Conservation (phyloP, 23 tunicate genomes). For the Trididemnum nubilum region DNA sequence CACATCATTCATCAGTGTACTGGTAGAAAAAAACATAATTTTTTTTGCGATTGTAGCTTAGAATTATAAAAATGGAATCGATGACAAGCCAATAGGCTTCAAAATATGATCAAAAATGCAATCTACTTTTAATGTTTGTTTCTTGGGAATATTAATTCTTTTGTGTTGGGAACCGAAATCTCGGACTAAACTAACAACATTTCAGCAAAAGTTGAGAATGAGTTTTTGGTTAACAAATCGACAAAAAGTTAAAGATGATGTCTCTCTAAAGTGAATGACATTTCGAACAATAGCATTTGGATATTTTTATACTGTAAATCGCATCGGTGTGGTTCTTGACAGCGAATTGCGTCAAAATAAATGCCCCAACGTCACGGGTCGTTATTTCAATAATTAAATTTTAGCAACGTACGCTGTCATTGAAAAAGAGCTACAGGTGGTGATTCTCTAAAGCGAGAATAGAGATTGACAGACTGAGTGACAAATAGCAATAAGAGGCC, state of each 20-base stretch:
- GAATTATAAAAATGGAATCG: no score
- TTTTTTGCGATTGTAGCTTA: no score
- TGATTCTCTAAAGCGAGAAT: not conserved
- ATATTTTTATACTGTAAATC: not conserved
- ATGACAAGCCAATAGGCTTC: no score
- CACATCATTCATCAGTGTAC: no score
- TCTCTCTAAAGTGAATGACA: not conserved
- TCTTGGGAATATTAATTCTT: no score
- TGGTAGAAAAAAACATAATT: no score
- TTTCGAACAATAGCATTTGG: not conserved
- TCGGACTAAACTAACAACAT: not conserved
- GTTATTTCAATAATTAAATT: no score
- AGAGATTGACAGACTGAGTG: constrained; percentile 5
- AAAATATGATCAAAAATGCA: no score
- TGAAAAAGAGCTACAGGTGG: not conserved
- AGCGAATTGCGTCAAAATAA: not conserved
- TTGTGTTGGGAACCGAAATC: not conserved
- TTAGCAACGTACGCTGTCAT: no score
- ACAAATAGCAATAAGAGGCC: not conserved
- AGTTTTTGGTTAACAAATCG: not conserved
- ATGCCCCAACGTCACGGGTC: not conserved
- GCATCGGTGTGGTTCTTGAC: not conserved
- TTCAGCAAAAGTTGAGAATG: not conserved
- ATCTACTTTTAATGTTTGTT: no score
- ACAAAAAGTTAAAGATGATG: not conserved